Percentiles rank a stretch among this genome's conserved stretches.
These are phyloP conservation scores for Drosophila basisetae DNA, from an alignment of 2,888 invertebrate genomes.

Conservation along the genomic window DNA sequence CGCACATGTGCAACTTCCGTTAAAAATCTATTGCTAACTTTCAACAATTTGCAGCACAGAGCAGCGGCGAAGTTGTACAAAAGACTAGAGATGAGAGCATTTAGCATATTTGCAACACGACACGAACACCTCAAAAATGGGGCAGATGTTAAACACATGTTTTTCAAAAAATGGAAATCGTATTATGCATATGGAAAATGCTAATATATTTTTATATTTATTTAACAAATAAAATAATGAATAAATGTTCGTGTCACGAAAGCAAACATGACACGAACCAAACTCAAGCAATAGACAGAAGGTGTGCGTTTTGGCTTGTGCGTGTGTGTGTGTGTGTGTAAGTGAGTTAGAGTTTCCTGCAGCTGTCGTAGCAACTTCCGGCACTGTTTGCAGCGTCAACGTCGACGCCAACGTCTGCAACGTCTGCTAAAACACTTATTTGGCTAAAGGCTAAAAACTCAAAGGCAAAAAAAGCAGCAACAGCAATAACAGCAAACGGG, in stretches of 20 bases:
- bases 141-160: background rate
- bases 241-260: background rate
- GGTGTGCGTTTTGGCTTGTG: conserved; percentile 39
- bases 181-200: background rate
- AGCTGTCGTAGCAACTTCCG: conserved; percentile 82
- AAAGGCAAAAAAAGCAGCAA: conserved; percentile 68
- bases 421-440: conserved; percentile 79
- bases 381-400: conserved; percentile 61
- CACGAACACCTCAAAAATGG: background rate
- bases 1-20: conserved; percentile 83
- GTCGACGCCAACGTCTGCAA: conserved; percentile 40
- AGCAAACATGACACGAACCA: background rate
- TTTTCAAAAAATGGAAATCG: background rate
- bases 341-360: conserved; percentile 81
- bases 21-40: conserved; percentile 81
- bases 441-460: conserved; percentile 81
- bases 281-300: conserved; percentile 22
- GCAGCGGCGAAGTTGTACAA: background rate
- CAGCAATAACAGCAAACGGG: conserved; percentile 32
- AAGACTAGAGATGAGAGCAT: background rate
- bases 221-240: background rate
- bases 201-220: background rate
- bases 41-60: conserved; percentile 69
- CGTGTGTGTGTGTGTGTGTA: conserved; percentile 58
- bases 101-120: background rate